phyloP scores from a whole-genome alignment of 2,797 vertebrate genomes.

The Oryzias sinensis region DNA sequence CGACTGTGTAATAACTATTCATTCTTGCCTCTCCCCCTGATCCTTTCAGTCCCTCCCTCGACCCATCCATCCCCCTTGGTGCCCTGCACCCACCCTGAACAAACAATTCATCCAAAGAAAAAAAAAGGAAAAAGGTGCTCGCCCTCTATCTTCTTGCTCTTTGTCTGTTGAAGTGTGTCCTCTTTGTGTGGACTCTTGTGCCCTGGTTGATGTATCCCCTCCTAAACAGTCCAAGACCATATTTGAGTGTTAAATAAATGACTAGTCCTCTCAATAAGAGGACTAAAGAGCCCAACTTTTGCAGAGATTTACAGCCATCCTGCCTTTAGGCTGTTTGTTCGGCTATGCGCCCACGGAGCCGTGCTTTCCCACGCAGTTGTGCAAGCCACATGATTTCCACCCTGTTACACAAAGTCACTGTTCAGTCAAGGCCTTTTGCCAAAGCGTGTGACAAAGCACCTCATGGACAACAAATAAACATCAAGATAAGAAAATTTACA shows the following conservation, averaged over 20 bases:
- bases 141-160: slow-evolving; percentile 63
- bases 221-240: slow-evolving; percentile 64
- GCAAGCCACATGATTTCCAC: slow-evolving; percentile 20
- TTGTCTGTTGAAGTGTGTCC: slow-evolving; percentile 80
- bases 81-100: slow-evolving; percentile 75
- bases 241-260: slow-evolving; percentile 78
- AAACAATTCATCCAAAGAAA: slow-evolving; percentile 69
- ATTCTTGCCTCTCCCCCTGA: slow-evolving; percentile 34
- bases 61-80: slow-evolving; percentile 50
- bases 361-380: slow-evolving; percentile 36
- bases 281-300: slow-evolving; percentile 55
- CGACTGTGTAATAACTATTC: slow-evolving; percentile 67
- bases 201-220: slow-evolving; percentile 66
- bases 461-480: slow-evolving; percentile 52
- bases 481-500: slow-evolving; percentile 42
- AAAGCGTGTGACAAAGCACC: slow-evolving; percentile 48
- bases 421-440: slow-evolving; percentile 32
- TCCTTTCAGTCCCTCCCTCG: slow-evolving; percentile 48
- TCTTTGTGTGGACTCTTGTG: slow-evolving; percentile 68
- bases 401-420: slow-evolving; percentile 30
- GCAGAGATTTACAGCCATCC: slow-evolving; percentile 60
- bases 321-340: slow-evolving; percentile 46
- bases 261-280: slow-evolving; percentile 62
- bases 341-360: slow-evolving; percentile 22
- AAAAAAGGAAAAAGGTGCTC: slow-evolving; percentile 56